Conservation (phyloP, 2,113 vertebrate species). For the Scolopax mira region DNA sequence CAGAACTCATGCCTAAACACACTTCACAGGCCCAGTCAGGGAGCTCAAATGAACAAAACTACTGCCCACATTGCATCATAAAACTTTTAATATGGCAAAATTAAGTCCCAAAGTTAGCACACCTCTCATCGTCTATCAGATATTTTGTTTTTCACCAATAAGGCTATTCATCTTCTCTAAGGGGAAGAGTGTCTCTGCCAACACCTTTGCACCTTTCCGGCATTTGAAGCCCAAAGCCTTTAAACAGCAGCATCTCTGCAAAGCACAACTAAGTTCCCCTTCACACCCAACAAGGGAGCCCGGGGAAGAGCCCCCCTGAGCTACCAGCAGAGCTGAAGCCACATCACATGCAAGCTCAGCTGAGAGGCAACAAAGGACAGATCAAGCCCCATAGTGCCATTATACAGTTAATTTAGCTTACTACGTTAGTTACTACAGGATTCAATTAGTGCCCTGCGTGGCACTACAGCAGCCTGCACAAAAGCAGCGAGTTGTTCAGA, state of each 20-base stretch:
- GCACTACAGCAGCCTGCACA: neutral
- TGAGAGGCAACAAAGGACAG: neutral
- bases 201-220: neutral
- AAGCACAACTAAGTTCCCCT: rapidly evolving
- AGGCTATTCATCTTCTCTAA: neutral
- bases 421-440: too few species aligned
- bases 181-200: neutral
- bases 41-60: neutral
- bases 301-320: neutral
- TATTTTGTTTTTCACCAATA: neutral
- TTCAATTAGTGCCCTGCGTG: rapidly evolving
- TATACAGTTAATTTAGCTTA: neutral
- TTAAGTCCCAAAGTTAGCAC: neutral
- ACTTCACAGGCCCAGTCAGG: neutral
- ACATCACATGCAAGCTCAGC: neutral
- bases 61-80: neutral
- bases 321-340: neutral
- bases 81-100: neutral
- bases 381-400: neutral
- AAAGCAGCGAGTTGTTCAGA: neutral
- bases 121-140: neutral
- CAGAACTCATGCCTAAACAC: neutral
- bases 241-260: neutral
- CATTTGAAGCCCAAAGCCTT: neutral
- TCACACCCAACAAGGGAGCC: neutral